Evolutionary conservation across 2,888 invertebrate species (phyloP).

Genomic region (Leucozona laternaria): DNA sequence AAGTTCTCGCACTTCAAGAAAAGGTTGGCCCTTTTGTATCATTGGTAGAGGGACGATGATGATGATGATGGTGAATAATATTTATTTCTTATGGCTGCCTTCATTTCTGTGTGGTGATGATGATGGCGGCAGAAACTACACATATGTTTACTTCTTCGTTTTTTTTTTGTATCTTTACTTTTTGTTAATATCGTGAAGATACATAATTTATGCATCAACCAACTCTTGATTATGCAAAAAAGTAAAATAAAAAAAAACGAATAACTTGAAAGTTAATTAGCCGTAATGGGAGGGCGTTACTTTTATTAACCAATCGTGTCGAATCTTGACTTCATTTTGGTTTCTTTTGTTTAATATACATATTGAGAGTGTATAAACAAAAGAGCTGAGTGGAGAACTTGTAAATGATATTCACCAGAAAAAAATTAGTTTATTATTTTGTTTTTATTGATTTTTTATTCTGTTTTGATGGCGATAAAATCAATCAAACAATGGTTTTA

Average conservation of each 20-base stretch:
- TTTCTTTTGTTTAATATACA: conserved; percentile 1
- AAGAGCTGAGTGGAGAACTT: conserved; percentile 60
- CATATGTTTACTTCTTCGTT: conserved; percentile 8
- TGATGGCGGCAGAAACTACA: conserved; percentile 40
- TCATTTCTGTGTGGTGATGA: conserved; percentile 30
- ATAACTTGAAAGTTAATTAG: conserved; percentile 66
- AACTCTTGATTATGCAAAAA: conserved; percentile 56
- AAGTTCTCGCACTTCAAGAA: conserved; percentile 33
- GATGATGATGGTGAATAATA: conserved; percentile 25
- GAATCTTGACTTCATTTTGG: conserved; percentile 66
- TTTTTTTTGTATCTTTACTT: not conserved
- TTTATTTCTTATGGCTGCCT: conserved; percentile 39
- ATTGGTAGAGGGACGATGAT: conserved; percentile 34
- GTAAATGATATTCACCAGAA: not conserved
- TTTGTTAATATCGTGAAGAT: conserved; percentile 10
- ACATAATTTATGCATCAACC: conserved; percentile 60
- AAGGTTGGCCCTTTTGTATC: conserved; percentile 65
- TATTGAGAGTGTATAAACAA: conserved; percentile 6
- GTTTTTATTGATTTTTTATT: conserved; percentile 7
- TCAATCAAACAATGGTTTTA: not conserved
- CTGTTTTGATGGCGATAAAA: not conserved
- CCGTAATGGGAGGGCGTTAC: conserved; percentile 58
- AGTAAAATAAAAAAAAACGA: conserved; percentile 9
- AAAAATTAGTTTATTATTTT: not conserved
- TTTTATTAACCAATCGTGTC: conserved; percentile 53